Evolutionary conservation across 2,113 vertebrate species (phyloP).

Genomic region (Pomatostomus ruficeps): DNA sequence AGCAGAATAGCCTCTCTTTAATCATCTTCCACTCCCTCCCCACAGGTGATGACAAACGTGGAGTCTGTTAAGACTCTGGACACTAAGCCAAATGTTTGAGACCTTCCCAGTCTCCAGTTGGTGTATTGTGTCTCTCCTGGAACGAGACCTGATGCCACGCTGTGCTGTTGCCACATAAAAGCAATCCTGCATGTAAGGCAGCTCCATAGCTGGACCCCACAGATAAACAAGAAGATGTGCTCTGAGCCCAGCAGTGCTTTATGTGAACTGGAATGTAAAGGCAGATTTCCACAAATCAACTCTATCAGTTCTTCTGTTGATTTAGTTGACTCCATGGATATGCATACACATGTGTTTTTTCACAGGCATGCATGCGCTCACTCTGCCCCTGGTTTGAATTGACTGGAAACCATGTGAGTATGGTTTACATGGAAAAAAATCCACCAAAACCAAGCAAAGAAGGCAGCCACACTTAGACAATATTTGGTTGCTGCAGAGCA

Average conservation of each 20-base stretch:
- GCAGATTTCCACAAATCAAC: background rate
- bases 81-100: background rate
- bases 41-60: background rate
- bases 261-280: background rate
- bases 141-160: background rate
- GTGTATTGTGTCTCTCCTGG: background rate
- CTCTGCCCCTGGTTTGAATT: background rate
- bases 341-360: accelerated
- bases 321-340: background rate
- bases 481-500: background rate
- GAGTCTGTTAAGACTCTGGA: background rate
- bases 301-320: background rate
- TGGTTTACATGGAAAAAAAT: background rate
- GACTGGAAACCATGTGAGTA: background rate
- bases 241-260: background rate
- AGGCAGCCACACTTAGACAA: background rate
- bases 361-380: background rate
- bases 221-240: accelerated
- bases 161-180: background rate
- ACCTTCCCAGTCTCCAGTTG: background rate
- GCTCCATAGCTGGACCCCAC: background rate
- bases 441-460: background rate
- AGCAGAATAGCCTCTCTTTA: background rate
- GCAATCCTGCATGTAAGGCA: accelerated
- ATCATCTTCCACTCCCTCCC: background rate